These are phyloP conservation scores for Lepidotrigona ventralis DNA, from an alignment of 1,140 invertebrate species.

Conservation along the genomic window DNA sequence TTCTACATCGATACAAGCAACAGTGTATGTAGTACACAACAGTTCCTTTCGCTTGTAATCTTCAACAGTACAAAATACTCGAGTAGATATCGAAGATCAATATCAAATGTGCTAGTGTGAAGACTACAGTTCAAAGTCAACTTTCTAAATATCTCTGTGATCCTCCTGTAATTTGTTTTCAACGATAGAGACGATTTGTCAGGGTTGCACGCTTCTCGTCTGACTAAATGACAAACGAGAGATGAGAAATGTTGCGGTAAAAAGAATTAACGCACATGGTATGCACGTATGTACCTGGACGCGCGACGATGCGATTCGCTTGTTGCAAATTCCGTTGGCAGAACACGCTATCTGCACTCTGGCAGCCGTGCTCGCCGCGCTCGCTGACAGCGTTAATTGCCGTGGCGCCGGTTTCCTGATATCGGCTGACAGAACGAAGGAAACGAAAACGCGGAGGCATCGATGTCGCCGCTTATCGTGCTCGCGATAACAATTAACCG, in stretches of 20 bases:
- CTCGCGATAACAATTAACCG: conserved; percentile 34
- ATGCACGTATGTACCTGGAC: not conserved
- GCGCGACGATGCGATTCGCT: not conserved
- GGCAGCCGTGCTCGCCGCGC: not conserved
- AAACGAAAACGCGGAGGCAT: not conserved
- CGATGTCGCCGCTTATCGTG: not conserved
- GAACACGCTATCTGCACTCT: not conserved
- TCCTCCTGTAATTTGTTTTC: too few species aligned
- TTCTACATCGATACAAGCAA: too few species aligned
- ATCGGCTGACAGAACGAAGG: conserved; percentile 27
- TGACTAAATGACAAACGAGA: too few species aligned
- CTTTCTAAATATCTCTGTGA: not conserved
- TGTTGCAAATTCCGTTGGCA: not conserved
- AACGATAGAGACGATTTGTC: too few species aligned
- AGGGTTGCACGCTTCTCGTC: not conserved
- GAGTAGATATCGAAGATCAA: not conserved
- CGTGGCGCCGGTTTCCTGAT: conserved; percentile 17
- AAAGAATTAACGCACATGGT: not conserved
- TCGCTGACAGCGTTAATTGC: conserved; percentile 47
- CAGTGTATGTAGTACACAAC: too few species aligned
- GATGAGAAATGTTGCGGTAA: too few species aligned
- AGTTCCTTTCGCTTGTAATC: not conserved
- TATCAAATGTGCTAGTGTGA: not conserved
- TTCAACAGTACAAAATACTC: not conserved
- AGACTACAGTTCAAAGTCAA: not conserved